Conservation (phyloP, 2,888 invertebrate species). For the Pyrocoelia pectoralis region DNA sequence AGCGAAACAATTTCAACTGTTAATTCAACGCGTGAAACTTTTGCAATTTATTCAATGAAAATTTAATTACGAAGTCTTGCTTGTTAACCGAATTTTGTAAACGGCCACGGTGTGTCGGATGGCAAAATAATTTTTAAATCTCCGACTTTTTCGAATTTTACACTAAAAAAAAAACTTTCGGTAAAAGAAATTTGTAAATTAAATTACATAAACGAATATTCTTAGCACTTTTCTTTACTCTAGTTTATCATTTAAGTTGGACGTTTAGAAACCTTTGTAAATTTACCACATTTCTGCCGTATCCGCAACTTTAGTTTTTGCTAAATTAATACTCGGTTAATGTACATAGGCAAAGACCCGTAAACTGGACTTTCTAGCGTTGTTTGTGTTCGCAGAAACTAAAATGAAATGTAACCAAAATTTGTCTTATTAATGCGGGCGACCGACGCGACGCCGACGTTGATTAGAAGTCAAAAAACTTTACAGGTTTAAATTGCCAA, state of each 20-base stretch:
- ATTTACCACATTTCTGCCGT: neutral
- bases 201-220: neutral
- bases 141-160: too few relatives aligned
- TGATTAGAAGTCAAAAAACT: too few relatives aligned
- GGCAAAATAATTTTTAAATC: neutral
- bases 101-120: neutral
- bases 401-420: neutral
- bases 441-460: too few relatives aligned
- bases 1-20: neutral
- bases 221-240: neutral
- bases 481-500: too few relatives aligned
- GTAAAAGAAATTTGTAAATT: neutral
- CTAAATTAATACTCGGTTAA: neutral
- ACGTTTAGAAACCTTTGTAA: neutral
- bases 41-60: neutral
- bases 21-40: neutral
- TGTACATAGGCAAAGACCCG: neutral
- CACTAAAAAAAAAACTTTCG: neutral
- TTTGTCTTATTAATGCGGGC: too few relatives aligned
- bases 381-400: neutral
- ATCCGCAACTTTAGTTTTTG: neutral
- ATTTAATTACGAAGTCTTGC: neutral
- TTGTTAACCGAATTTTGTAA: neutral
- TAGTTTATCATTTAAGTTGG: neutral
- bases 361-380: neutral